Percentiles rank a stretch among this genome's conserved stretches.
Evolutionary conservation across 2,888 invertebrate genomes (phyloP).

Genomic region (Entomobrya multifasciata): DNA sequence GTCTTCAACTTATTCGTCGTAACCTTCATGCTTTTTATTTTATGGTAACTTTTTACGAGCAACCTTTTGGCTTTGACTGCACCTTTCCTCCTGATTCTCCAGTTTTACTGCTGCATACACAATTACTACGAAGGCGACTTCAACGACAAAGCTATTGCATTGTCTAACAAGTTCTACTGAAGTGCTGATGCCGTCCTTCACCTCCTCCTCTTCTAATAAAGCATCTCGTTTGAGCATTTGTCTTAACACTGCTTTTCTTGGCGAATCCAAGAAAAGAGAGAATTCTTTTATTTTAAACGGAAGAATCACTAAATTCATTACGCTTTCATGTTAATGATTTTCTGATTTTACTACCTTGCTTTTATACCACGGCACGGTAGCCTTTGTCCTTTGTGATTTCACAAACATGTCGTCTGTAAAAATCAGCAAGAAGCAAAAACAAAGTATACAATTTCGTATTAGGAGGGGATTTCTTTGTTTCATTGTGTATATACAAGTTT

Average conservation of each 20-base stretch:
- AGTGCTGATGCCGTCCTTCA: too few species aligned
- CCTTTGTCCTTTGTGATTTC: too few species aligned
- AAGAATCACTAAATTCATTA: conserved; percentile 36
- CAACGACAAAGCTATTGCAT: background rate
- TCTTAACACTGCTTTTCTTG: background rate
- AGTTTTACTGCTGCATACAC: conserved; percentile 28
- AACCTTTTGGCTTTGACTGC: conserved; percentile 69
- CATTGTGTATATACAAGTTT: too few species aligned
- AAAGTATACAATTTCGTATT: too few species aligned
- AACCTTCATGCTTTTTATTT: conserved; percentile 54
- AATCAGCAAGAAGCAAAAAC: too few species aligned
- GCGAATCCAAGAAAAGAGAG: background rate
- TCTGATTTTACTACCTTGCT: conserved; percentile 36
- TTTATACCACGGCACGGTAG: background rate
- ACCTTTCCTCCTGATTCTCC: conserved; percentile 47
- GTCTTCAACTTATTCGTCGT: conserved; percentile 9
- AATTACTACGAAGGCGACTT: too few species aligned
- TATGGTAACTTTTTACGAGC: conserved; percentile 68
- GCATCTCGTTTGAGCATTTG: too few species aligned
- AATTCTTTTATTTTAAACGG: conserved; percentile 14
- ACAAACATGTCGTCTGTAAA: too few species aligned
- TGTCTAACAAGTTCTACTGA: conserved; percentile 17
- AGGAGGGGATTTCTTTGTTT: too few species aligned
- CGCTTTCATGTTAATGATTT: conserved; percentile 43
- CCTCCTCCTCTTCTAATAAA: too few species aligned